phyloP scores from a whole-genome alignment of 2,113 vertebrate species.

The Tautogolabrus adspersus region DNA sequence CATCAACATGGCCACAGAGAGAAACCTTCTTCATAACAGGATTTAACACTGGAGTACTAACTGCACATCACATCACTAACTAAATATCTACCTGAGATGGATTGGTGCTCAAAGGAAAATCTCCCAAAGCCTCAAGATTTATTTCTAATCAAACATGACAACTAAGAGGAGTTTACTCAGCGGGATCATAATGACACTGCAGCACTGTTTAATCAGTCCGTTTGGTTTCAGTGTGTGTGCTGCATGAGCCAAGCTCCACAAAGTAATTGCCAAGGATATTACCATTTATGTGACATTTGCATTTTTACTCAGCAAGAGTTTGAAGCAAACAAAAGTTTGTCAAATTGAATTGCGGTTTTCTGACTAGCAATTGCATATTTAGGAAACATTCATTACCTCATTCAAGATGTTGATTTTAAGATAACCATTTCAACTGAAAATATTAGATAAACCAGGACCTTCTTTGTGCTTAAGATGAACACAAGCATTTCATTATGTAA shows the following conservation, averaged over 20 bases:
- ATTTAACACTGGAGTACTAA: conserved; percentile 43
- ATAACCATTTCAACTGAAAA: not conserved
- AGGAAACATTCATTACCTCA: not conserved
- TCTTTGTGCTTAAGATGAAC: no score
- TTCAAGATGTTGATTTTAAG: not conserved
- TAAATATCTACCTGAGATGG: conserved; percentile 65
- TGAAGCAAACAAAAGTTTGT: conserved; percentile 43
- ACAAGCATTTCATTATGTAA: not conserved
- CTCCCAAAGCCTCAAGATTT: conserved; percentile 78
- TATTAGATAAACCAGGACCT: no score
- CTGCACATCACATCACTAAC: conserved; percentile 58
- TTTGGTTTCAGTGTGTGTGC: conserved; percentile 73
- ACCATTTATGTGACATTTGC: conserved; percentile 60
- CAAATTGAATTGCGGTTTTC: conserved; percentile 54
- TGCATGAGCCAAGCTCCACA: conserved; percentile 71
- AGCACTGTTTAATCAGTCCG: conserved; percentile 80
- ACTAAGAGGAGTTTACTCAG: conserved; percentile 75
- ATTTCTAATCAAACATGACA: conserved; percentile 85
- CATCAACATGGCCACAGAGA: conserved; percentile 70
- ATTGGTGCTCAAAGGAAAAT: conserved; percentile 64
- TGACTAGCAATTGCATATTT: not conserved
- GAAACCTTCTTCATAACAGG: conserved; percentile 30
- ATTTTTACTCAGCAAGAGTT: conserved; percentile 67
- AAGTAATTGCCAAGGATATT: conserved; percentile 77
- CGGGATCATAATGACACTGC: conserved; percentile 66